phyloP scores from a whole-genome alignment of 1,140 invertebrate species.

The Eueides isabella region DNA sequence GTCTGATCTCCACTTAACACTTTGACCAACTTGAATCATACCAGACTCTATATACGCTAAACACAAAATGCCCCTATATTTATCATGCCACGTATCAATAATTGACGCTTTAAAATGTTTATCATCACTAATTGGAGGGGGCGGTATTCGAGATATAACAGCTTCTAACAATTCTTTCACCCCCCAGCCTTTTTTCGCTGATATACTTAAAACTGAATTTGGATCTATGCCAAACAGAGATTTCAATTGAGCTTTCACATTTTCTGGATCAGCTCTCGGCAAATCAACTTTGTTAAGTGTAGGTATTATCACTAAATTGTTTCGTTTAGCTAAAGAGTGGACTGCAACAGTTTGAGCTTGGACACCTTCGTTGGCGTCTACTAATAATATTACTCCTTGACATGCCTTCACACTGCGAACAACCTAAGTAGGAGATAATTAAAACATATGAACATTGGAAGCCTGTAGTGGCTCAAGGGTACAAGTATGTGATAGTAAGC shows the following conservation, averaged over 20 bases:
- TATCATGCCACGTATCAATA: slow-evolving; percentile 97
- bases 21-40: slow-evolving; percentile 85
- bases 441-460: no score
- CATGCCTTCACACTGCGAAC: slow-evolving; percentile 94
- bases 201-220: slow-evolving; percentile 86
- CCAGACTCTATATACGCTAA: slow-evolving; percentile 92
- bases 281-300: slow-evolving; percentile 99
- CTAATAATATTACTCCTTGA: slow-evolving; percentile 96
- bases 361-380: slow-evolving; percentile 98
- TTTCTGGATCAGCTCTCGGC: slow-evolving; percentile 93
- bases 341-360: slow-evolving; percentile 99
- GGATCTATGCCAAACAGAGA: slow-evolving; percentile 93
- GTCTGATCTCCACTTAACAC: slow-evolving; percentile 84
- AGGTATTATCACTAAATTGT: slow-evolving; percentile 93
- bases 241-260: slow-evolving; percentile 90
- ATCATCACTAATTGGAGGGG: slow-evolving; percentile 85
- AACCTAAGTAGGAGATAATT: slow-evolving; percentile 72
- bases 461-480: no score
- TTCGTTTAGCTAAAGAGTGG: slow-evolving; percentile 94
- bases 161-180: slow-evolving; percentile 89
- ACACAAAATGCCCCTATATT: slow-evolving; percentile 92
- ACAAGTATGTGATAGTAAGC: no score
- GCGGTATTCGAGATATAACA: slow-evolving; percentile 90
- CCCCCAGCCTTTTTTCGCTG: slow-evolving; percentile 94
- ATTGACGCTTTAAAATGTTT: slow-evolving; percentile 90